These are phyloP conservation scores for Melieria omissa DNA, from an alignment of 2,888 invertebrate genomes.

Conservation along the genomic window DNA sequence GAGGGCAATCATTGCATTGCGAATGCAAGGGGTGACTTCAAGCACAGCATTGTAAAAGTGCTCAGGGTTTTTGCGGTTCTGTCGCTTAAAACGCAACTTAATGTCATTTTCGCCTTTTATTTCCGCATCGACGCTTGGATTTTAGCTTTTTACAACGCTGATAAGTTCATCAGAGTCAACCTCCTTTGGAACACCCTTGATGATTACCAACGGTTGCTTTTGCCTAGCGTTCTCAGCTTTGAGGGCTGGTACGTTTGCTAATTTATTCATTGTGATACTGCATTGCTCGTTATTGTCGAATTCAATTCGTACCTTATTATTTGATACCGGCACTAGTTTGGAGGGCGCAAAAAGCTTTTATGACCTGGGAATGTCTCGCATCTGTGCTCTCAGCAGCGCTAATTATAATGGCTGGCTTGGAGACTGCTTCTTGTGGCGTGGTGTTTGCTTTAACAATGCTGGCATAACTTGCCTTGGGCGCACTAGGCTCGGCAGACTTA, in stretches of 20 bases:
- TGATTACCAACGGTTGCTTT: background rate
- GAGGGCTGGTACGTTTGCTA: background rate
- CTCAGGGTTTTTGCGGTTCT: background rate
- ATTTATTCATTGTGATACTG: background rate
- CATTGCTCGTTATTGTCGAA: conserved; percentile 9
- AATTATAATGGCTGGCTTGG: too few species aligned
- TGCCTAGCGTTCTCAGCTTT: conserved; percentile 3
- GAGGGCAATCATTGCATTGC: background rate
- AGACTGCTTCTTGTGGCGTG: too few species aligned
- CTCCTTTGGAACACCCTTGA: background rate
- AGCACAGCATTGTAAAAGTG: background rate
- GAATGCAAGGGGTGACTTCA: background rate
- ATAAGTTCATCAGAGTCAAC: background rate
- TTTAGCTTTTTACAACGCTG: background rate
- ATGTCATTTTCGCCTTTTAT: background rate
- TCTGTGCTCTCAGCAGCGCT: too few species aligned
- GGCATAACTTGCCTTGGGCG: too few species aligned
- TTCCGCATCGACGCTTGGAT: background rate
- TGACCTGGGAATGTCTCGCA: too few species aligned
- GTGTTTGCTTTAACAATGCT: too few species aligned
- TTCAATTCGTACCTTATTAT: conserved; percentile 1
- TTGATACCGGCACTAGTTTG: conserved; percentile 1
- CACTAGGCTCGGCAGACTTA: background rate
- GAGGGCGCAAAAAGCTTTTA: background rate
- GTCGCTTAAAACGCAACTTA: background rate